Evolutionary conservation across 2,113 vertebrate genomes (phyloP), one percentile per base, ranked within the genome.

Genomic region (Leptobrachium ailaonicum): DNA sequence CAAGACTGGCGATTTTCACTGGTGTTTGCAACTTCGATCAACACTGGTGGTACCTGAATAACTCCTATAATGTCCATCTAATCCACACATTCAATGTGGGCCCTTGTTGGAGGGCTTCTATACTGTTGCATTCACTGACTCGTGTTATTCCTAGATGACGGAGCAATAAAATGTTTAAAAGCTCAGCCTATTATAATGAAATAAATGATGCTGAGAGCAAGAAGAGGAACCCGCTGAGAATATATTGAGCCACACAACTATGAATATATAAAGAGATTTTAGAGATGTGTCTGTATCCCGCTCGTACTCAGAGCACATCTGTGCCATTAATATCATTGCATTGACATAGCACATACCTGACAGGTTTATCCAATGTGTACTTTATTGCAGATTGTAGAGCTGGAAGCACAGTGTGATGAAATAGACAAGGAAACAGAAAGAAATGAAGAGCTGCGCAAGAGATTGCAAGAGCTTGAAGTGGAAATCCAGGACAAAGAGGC

Each of bases 401-500:
- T 99, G 14, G 97, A 99, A 82, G 92, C 92, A 0, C 94, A 96
- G 82, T 95, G 96, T 82, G 87, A 93, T 2, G 96, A 97, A 88
- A 91, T 95, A 62, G 90, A 90, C 84, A 90, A 92, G 82, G 96
- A 98, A 88, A 96, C 93, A 73, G 96, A 98, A 89, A 94, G 87
- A 80, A 98, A 96, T 1, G 80, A 85, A 0, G 95, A 97, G 63
- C 85, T 98, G 82, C 92, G 84, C 13, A 85, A 87, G 12, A 92
- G 94, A 69, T 93, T 98, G 32, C 92, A 96, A 87, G 93, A 95
- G 42, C 91, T 98, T 88, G 94, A 99, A 89, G 83, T 90, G 0
- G 95, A 98, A 72, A 90, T 98, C 64, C 94, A 89, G 14, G 97
- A 98, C 13, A 99, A 98, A 85, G 95, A 98, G 79, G 92, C 91